A percentile compares a stretch with the other conserved stretches of the same genome.
Conservation (phyloP, 1,140 invertebrate genomes). For the Cepaea nemoralis region DNA sequence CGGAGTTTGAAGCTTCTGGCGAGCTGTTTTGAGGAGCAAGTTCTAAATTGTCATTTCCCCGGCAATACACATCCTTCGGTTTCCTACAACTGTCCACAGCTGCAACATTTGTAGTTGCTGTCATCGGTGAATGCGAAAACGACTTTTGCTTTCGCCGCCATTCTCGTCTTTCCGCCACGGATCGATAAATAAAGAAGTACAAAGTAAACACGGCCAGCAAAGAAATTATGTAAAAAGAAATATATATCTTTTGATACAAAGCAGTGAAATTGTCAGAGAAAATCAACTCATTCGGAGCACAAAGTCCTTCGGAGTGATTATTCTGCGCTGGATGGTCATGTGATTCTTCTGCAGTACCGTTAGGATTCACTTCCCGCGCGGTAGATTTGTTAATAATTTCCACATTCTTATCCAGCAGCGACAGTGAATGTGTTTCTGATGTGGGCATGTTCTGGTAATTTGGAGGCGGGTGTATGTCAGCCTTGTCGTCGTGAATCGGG, state of each 20-base stretch:
- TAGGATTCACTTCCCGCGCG: background rate
- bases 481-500: background rate
- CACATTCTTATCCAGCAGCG: background rate
- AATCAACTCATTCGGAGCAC: conserved; percentile 47
- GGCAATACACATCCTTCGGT: background rate
- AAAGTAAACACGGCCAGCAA: conserved; percentile 59
- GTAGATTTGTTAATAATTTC: conserved; percentile 10
- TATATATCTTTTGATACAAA: conserved; percentile 60
- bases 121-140: conserved; percentile 31
- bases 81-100: conserved; percentile 15
- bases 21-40: background rate
- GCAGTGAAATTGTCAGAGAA: conserved; percentile 47
- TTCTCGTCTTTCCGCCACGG: conserved; percentile 53
- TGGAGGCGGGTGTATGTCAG: background rate
- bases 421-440: background rate
- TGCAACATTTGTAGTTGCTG: conserved; percentile 25
- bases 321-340: background rate
- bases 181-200: conserved; percentile 63
- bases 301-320: conserved; percentile 37
- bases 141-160: conserved; percentile 48
- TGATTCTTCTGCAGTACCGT: background rate
- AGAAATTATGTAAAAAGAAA: conserved; percentile 60
- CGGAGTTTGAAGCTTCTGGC: background rate
- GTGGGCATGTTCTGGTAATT: background rate
- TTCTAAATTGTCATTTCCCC: background rate